Evolutionary conservation across 1,140 invertebrate species (phyloP), one percentile per base, ranked within the genome.

Genomic region (Pseudachorutes palmiensis): DNA sequence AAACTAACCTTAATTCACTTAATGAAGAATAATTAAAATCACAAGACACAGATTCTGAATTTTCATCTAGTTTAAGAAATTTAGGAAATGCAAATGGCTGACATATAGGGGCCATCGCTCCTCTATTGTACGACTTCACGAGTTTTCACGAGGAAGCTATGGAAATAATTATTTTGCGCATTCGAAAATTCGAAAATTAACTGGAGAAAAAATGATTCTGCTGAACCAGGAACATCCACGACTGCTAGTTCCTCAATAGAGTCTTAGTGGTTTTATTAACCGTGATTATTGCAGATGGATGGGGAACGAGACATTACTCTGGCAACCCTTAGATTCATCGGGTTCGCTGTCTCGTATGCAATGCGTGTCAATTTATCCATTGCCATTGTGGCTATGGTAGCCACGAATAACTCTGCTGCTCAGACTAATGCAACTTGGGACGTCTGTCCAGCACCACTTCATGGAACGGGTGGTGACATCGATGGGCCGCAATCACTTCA

Each of bases 291-390:
- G 30, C n/a, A 61, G 68, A 66, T 63, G 64, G 64, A 1, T 72
- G 73, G 67, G 74, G 74, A 1, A 70, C 67, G n/a, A 67, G 79
- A n/a, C 78, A 78, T 61, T n/a, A 64, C 75, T 1, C 60, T 80
- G 58, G 77, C 80, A 3, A 31, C 81, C 5, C 70, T 82, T 68
- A 80, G 79, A 0, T 83, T 83, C 64, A 70, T 78, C 64, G 80
- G 80, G 1, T 78, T 81, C 57, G 74, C 51, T 2, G 67, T 45
- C 1, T 69, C 67, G 0, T 97, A 98, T 79, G 85, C 94, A 63
- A 92, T 97, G 89, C 81, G 94, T 62, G 94, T 94, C 19, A 97
- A 97, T 77, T 89, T 98, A 84, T 96, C 92, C 2, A 91, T 97
- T 33, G 94, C 94, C 16, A 94, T 98, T 72, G 93, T 98, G 57